Evolutionary conservation across 2,113 vertebrate genomes (phyloP).

Genomic region (Tauraco erythrolophus): DNA sequence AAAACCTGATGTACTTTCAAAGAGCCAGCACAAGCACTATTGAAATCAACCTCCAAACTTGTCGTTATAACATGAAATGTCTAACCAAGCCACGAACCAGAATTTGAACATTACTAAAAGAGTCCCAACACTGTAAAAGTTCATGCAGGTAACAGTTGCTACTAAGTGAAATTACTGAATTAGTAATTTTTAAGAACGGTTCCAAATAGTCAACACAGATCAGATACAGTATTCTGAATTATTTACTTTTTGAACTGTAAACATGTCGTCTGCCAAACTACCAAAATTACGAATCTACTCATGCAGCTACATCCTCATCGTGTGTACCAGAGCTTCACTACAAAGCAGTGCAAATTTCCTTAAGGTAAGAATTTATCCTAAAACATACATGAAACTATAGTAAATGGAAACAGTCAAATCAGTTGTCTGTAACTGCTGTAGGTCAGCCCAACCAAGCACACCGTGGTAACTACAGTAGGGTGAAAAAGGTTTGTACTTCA

Average conservation of each 20-base stretch:
- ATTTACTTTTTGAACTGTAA: not conserved
- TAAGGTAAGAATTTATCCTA: not conserved
- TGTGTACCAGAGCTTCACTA: fast-evolving
- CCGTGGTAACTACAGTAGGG: not conserved
- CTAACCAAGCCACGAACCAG: not conserved
- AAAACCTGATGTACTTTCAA: not conserved
- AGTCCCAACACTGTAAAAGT: fast-evolving
- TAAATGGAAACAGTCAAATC: not conserved
- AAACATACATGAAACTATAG: not conserved
- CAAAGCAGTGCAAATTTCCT: not conserved
- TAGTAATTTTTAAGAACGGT: not conserved
- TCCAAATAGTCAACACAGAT: not conserved
- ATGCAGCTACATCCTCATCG: not conserved
- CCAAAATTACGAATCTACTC: not conserved
- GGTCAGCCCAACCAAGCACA: not conserved
- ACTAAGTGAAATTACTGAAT: not conserved
- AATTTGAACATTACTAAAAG: not conserved
- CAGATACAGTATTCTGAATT: not conserved
- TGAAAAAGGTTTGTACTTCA: not conserved
- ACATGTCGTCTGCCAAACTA: not conserved
- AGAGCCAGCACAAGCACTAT: not conserved
- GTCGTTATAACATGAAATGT: too few relatives aligned
- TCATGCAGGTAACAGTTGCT: not conserved
- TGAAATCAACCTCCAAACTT: not conserved
- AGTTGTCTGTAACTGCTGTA: not conserved